A percentile compares a stretch with the other conserved stretches of the same genome.
phyloP scores from a whole-genome alignment of 2,888 invertebrate species.

The Mylabris sibirica region DNA sequence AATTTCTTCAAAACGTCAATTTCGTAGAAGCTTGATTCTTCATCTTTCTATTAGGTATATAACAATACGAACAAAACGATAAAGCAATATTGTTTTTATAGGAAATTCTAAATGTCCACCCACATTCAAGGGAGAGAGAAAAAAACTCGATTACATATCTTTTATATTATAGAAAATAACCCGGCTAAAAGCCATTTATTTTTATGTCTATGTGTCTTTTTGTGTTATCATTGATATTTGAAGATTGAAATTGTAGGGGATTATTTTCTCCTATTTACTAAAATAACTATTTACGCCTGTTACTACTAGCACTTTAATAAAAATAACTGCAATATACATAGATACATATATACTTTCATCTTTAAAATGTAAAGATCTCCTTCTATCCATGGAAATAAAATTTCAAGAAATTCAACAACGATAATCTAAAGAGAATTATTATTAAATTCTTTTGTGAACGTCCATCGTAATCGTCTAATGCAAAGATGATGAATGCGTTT shows the following conservation, averaged over 20 bases:
- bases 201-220: constrained; percentile 56
- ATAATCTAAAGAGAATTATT: constrained; percentile 29
- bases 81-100: constrained; percentile 60
- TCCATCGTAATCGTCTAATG: not conserved
- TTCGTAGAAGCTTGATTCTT: not conserved
- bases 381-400: constrained; percentile 11
- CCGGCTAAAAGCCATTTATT: constrained; percentile 60
- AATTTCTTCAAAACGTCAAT: constrained; percentile 1
- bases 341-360: no score
- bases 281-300: not conserved
- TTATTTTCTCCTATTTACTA: not conserved
- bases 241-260: constrained; percentile 22
- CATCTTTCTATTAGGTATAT: not conserved
- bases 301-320: not conserved
- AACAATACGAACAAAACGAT: constrained; percentile 10
- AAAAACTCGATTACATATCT: constrained; percentile 53
- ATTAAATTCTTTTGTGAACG: constrained; percentile 33
- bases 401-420: constrained; percentile 19
- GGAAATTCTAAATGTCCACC: constrained; percentile 53
- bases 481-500: constrained; percentile 40
- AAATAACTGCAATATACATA: no score
- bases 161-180: constrained; percentile 46
- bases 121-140: constrained; percentile 27
- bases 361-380: not conserved
- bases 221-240: constrained; percentile 60